Base-by-base conservation (phyloP, 2,797 vertebrate species). In the Anguilla pacifica region DNA sequence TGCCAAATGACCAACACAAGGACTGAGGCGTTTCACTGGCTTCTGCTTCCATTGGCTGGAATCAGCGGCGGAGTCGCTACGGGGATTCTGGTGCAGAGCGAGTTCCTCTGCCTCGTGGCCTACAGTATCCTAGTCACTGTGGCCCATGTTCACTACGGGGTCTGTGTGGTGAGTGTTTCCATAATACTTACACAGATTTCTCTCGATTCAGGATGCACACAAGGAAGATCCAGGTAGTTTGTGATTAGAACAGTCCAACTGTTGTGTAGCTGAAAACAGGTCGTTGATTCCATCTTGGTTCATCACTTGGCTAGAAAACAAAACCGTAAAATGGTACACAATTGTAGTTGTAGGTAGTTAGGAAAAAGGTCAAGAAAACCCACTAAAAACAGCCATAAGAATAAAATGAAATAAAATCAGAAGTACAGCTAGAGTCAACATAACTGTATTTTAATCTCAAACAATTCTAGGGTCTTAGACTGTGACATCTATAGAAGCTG, bases 1-100 rank as follows among this genome's bases (percentile, higher is more conserved):
- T 93, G 92, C 89, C 93, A 93, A 89, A 92, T 93, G 91, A 94
- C 92, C 77, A 88, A 91, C 88, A 93, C 92, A 0, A 92, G 0
- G 22, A 92, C 91, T 0, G 93, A 91, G 86, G 89, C 90, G 1
- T 87, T 93, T 28, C 92, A 91, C 85, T 93, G 92, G 91, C 88
- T 93, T 82, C 90, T 94, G 35, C 88, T 91, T 86, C 93, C 93
- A 0, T 86, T 94, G 84, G 90, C 88, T 0, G 43, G 91, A 82
- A 59, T 92, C 77, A 91, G 93, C 83, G 89, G 85, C 0, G 79
- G 89, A 0, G 88, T 89, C 17, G 57, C 88, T 83, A 87, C 82
- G 0, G 92, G 90, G 31, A 87, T 91, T 86, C 89, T 90, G 64
- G 91, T 91, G 84, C 43, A 35, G 61, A 85, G 0, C 1, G 93